These are phyloP conservation scores for Corythornis madagascariensis DNA, from an alignment of 2,113 vertebrate genomes.

Conservation along the genomic window DNA sequence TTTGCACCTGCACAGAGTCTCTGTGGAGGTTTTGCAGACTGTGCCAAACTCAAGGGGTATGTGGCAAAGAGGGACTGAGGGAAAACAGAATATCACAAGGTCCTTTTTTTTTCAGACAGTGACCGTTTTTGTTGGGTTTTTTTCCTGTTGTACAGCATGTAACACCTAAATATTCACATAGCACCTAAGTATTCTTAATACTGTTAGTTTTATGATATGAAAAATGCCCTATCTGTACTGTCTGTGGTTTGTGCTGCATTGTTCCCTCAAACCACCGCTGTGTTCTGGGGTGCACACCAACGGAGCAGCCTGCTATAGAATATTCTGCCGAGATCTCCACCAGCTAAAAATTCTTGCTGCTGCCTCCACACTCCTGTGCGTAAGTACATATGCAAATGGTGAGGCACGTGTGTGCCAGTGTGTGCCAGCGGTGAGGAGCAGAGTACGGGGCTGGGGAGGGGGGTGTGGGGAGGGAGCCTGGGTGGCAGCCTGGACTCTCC, in stretches of 20 bases:
- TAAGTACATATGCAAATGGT: background rate
- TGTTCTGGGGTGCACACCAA: background rate
- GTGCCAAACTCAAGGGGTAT: background rate
- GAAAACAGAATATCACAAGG: background rate
- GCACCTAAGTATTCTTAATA: background rate
- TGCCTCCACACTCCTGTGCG: background rate
- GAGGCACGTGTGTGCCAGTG: background rate
- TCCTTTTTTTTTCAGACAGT: background rate
- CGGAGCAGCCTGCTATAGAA: background rate
- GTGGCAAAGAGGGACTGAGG: background rate
- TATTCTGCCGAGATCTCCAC: background rate
- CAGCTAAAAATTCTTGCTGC: background rate
- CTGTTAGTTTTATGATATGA: background rate
- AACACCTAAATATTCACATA: background rate
- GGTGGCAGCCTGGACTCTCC: background rate
- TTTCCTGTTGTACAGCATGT: background rate
- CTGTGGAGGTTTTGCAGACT: background rate
- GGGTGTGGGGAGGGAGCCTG: too few relatives aligned
- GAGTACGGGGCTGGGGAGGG: background rate
- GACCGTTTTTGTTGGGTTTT: fast-evolving
- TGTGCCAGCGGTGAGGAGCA: background rate
- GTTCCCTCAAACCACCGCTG: background rate
- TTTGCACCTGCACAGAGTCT: background rate
- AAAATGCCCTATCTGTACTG: background rate
- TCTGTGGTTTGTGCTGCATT: background rate